Evolutionary conservation across 2,888 invertebrate genomes (phyloP).

Genomic region (Napeogenes inachia): DNA sequence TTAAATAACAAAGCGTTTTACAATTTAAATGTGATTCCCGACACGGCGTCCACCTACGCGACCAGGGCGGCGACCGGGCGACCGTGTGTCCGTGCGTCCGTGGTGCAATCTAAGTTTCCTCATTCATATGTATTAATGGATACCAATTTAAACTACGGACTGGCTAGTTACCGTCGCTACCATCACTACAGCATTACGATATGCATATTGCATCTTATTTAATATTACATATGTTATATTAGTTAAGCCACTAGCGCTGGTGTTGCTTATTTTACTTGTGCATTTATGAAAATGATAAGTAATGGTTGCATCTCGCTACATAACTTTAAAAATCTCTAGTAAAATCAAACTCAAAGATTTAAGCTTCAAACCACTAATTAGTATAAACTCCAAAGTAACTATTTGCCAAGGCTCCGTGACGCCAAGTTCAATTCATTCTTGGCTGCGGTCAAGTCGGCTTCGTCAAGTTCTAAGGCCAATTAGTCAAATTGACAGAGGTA

Average conservation of each 20-base stretch:
- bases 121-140: constrained; percentile 48
- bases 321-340: too few species aligned
- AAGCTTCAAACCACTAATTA: constrained; percentile 1
- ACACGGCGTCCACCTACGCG: constrained; percentile 7
- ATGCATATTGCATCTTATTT: constrained; percentile 12
- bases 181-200: constrained; percentile 5
- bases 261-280: too few species aligned
- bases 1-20: neutral
- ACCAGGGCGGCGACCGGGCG: neutral
- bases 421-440: constrained; percentile 20
- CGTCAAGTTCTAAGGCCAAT: constrained; percentile 40
- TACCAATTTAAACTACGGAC: constrained; percentile 29
- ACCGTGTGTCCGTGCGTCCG: neutral
- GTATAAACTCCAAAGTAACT: constrained; percentile 14
- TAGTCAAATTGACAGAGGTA: constrained; percentile 48
- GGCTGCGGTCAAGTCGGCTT: constrained; percentile 17
- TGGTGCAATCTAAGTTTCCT: constrained; percentile 47
- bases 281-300: too few species aligned
- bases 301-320: too few species aligned
- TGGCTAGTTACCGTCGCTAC: constrained; percentile 6
- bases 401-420: constrained; percentile 15
- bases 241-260: too few species aligned
- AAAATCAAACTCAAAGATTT: neutral
- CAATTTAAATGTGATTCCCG: constrained; percentile 6
- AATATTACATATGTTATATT: neutral